Evolutionary conservation across 2,888 invertebrate species (phyloP).

Genomic region (Odontothrips loti): DNA sequence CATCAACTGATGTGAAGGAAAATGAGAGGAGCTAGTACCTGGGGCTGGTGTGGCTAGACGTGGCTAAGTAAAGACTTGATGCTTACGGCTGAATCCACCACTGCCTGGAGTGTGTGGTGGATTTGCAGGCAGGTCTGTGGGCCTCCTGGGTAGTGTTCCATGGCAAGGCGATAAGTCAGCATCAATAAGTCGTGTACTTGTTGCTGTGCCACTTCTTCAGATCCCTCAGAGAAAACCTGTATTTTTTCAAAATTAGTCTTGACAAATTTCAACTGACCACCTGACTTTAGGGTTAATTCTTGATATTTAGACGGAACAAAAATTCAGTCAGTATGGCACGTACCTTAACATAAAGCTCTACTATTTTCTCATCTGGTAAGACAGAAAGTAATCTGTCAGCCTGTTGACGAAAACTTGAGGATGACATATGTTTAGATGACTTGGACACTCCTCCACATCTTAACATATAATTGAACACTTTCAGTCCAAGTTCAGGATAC

Average conservation of each 20-base stretch:
- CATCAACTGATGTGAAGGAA: neutral
- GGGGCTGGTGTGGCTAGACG: conserved; percentile 23
- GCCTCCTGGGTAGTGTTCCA: conserved; percentile 72
- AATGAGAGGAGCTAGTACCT: conserved; percentile 7
- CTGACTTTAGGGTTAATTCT: too few species aligned
- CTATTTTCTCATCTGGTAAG: conserved; percentile 44
- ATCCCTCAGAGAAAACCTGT: conserved; percentile 45
- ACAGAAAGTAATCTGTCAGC: conserved; percentile 61
- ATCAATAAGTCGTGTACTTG: conserved; percentile 62
- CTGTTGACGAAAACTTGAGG: conserved; percentile 65
- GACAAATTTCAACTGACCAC: too few species aligned
- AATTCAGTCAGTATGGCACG: conserved; percentile 32
- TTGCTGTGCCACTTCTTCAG: conserved; percentile 56
- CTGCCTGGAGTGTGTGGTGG: conserved; percentile 65
- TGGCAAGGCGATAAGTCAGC: conserved; percentile 72
- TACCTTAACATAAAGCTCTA: conserved; percentile 46
- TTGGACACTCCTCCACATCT: conserved; percentile 58
- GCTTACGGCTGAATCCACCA: conserved; percentile 66
- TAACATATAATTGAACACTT: conserved; percentile 63
- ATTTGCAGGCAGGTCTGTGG: conserved; percentile 62
- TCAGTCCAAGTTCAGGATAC: conserved; percentile 65
- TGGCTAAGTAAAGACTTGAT: conserved; percentile 26
- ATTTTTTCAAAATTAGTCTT: neutral
- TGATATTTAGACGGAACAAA: too few species aligned
- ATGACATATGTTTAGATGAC: conserved; percentile 53